These are phyloP conservation scores for Acanthurus tractus DNA, from an alignment of 2,797 vertebrate species.

Conservation along the genomic window DNA sequence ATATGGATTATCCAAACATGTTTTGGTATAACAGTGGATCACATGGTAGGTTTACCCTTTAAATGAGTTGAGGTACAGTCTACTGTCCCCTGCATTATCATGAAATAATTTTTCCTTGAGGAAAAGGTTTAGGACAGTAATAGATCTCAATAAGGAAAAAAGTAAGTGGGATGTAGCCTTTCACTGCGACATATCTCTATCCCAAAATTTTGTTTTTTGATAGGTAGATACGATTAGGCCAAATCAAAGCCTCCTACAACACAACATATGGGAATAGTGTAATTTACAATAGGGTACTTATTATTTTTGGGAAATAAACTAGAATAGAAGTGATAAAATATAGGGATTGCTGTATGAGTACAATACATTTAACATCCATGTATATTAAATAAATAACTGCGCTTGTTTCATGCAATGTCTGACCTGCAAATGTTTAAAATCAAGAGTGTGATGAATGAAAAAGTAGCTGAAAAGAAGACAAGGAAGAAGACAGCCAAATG, in stretches of 20 bases:
- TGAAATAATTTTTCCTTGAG: not conserved
- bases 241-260: no score
- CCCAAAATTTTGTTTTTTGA: not conserved
- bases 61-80: not conserved
- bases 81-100: not conserved
- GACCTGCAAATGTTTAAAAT: slow-evolving; percentile 45
- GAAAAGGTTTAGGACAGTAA: not conserved
- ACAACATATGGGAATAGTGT: no score
- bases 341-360: not conserved
- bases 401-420: slow-evolving; percentile 29
- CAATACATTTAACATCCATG: not conserved
- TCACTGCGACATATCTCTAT: not conserved
- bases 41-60: not conserved
- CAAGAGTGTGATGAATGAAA: slow-evolving; percentile 35
- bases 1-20: not conserved
- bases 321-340: not conserved
- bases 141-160: not conserved
- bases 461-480: slow-evolving; percentile 4
- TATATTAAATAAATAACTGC: slow-evolving; percentile 6
- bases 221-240: no score
- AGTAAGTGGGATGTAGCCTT: not conserved
- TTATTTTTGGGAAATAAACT: no score
- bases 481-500: slow-evolving; percentile 23
- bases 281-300: no score
- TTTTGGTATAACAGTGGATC: not conserved